Evolutionary conservation across 2,797 vertebrate genomes (phyloP).

Genomic region (Sebastolobus altivelis): DNA sequence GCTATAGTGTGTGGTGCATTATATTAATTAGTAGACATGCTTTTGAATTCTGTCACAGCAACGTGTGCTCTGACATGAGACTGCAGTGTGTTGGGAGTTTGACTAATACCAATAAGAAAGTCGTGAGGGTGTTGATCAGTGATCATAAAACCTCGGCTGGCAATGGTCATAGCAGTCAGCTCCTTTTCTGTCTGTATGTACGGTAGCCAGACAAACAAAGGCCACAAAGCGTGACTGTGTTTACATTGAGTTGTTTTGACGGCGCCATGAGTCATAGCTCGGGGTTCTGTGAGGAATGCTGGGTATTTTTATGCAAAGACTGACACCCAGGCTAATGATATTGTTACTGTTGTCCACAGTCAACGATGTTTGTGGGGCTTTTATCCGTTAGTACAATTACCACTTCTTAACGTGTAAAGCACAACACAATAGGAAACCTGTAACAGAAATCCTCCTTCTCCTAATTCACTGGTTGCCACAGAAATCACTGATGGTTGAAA

Average conservation of each 20-base stretch:
- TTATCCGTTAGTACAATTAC: neutral
- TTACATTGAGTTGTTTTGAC: conserved; percentile 72
- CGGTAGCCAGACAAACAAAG: conserved; percentile 73
- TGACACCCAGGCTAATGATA: neutral
- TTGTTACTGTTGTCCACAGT: no score
- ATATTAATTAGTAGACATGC: neutral
- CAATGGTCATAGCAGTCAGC: conserved; percentile 13
- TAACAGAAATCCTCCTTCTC: neutral
- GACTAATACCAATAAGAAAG: conserved; percentile 7
- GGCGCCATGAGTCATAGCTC: conserved; percentile 63
- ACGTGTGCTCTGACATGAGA: neutral
- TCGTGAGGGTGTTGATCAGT: neutral
- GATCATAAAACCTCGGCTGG: conserved; percentile 17
- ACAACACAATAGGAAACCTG: neutral
- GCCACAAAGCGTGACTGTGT: conserved; percentile 68
- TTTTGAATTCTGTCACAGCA: conserved; percentile 14
- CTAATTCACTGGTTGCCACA: neutral
- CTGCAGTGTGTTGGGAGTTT: conserved; percentile 3
- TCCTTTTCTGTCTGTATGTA: conserved; percentile 40
- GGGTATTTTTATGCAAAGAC: conserved; percentile 32
- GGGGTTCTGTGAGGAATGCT: conserved; percentile 62
- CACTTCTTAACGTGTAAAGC: neutral
- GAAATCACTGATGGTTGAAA: neutral
- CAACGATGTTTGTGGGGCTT: neutral
- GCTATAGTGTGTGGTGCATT: neutral